Base-by-base conservation (phyloP, 2,888 invertebrate genomes). In the Panzeria rudis region DNA sequence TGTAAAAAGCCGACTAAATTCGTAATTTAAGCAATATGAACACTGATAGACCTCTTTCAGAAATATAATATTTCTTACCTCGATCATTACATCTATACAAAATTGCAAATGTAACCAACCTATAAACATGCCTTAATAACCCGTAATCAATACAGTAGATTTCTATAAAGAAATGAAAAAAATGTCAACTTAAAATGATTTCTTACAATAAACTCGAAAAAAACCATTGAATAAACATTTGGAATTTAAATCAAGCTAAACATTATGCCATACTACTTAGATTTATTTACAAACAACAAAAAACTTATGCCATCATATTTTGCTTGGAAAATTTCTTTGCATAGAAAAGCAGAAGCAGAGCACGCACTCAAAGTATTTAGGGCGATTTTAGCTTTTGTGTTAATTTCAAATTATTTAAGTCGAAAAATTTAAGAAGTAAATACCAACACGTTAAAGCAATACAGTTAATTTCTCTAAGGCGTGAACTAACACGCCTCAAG, bases 401-500 rank as follows among this genome's bases (percentile, higher is more conserved):
- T 23, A 77, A 50, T 75, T 76, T 35, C 15, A 76, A 75, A 79
- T n/a, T 77, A 73, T 62, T 72, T 59, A 66, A 68, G 73, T 50
- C 29, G 25, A 61, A 47, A 82, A 64, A 20, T 78, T 75, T 20
- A 52, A 71, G 71, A 71, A 69, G 66, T 66, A 75, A 82, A 85
- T 85, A 75, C 85, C 82, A 73, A 82, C 85, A 85, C 82, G 85
- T 85, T 85, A 66, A 82, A 44, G 82, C 82, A 85, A 85, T 85
- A 85, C 75, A 82, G 82, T 85, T 85, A 85, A 85, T 85, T 82
- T 85, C 61, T 75, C 20, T 71, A 82, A 85, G 85, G 85, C 85
- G 85, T 85, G 85, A 85, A 85, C 75, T 52, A 85, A 75, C 82
- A 85, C 85, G 78, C 85, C 85, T 85, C 64, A 85, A 85, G 71